phyloP scores from a whole-genome alignment of 2,888 invertebrate genomes.

The Ornithoptera priamus region DNA sequence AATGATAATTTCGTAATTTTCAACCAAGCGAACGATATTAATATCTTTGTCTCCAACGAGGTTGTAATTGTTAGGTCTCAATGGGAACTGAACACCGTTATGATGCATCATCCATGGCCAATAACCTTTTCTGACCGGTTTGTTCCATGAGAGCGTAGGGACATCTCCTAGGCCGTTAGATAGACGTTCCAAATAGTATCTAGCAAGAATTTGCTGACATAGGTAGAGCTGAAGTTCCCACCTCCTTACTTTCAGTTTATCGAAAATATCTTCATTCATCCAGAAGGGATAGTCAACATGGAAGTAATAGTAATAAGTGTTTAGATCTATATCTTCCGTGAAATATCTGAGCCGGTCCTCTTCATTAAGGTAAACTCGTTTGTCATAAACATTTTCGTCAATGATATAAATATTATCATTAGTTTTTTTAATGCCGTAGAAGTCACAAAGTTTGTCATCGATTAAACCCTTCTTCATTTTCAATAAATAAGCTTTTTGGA shows the following conservation, averaged over 20 bases:
- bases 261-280: conserved; percentile 73
- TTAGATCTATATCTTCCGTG: conserved; percentile 84
- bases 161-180: conserved; percentile 73
- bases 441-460: conserved; percentile 73
- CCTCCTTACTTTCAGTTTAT: conserved; percentile 60
- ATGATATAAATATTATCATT: conserved; percentile 80
- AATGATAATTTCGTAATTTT: conserved; percentile 76
- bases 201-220: conserved; percentile 84
- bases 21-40: conserved; percentile 55
- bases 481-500: conserved; percentile 76
- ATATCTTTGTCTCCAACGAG: conserved; percentile 54
- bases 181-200: conserved; percentile 78
- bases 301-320: conserved; percentile 82
- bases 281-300: conserved; percentile 83
- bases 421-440: conserved; percentile 73
- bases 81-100: conserved; percentile 78
- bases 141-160: conserved; percentile 68
- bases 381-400: conserved; percentile 83
- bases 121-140: conserved; percentile 72
- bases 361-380: conserved; percentile 70
- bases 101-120: conserved; percentile 78
- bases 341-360: conserved; percentile 82
- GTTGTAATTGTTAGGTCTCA: conserved; percentile 69
- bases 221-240: conserved; percentile 80
- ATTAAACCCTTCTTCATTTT: conserved; percentile 73